A percentile compares a stretch with the other conserved stretches of the same genome.
Evolutionary conservation across 1,140 invertebrate genomes (phyloP).

Genomic region (Penaeus chinensis): DNA sequence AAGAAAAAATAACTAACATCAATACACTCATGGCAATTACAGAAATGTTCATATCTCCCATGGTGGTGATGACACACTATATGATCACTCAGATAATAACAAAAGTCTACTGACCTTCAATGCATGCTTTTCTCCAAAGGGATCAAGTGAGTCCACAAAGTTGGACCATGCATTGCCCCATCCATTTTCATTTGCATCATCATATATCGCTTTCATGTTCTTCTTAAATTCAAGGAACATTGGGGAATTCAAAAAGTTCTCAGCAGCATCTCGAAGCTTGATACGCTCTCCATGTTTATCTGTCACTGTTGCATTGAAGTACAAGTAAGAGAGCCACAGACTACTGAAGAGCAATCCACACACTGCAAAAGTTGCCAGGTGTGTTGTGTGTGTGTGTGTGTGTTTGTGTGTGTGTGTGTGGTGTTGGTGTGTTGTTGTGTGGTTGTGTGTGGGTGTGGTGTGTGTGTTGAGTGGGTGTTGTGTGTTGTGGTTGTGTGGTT

Average conservation of each 20-base stretch:
- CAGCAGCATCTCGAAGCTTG: slow-evolving; percentile 85
- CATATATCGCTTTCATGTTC: slow-evolving; percentile 80
- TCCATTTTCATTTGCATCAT: slow-evolving; percentile 81
- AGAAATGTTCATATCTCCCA: neutral
- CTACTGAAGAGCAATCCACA: slow-evolving; percentile 78
- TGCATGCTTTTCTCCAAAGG: slow-evolving; percentile 89
- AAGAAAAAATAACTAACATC: no score
- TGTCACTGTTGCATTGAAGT: slow-evolving; percentile 89
- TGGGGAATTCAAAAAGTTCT: slow-evolving; percentile 91
- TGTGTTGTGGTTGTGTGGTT: no score
- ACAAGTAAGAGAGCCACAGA: slow-evolving; percentile 83
- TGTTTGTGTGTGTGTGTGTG: no score
- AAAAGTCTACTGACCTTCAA: slow-evolving; percentile 76
- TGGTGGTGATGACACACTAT: neutral
- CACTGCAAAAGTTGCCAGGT: slow-evolving; percentile 70
- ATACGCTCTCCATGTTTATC: slow-evolving; percentile 89
- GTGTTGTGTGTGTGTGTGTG: no score
- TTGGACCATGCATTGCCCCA: slow-evolving; percentile 86
- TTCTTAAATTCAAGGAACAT: slow-evolving; percentile 81
- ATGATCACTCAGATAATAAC: neutral
- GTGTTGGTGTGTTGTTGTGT: no score
- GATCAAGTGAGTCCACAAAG: slow-evolving; percentile 85
- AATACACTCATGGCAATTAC: no score
- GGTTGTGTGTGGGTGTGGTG: no score
- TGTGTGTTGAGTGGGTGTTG: no score